Percentiles rank a stretch among this genome's conserved stretches.
Evolutionary conservation across 1,140 invertebrate genomes (phyloP).

Genomic region (Bombus superbus): DNA sequence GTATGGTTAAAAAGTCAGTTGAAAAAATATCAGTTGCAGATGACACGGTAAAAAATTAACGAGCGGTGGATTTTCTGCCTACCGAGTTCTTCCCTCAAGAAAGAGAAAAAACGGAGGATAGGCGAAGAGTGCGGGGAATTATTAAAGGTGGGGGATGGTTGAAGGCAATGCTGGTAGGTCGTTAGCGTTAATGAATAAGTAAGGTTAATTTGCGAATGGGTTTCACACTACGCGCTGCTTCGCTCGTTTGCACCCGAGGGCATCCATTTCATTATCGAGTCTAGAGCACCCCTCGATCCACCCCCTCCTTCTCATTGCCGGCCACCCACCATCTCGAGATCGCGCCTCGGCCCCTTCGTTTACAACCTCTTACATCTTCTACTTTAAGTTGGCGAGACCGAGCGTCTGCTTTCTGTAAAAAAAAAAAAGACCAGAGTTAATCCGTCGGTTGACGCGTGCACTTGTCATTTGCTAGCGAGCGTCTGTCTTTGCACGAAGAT

Average conservation of each 20-base stretch:
- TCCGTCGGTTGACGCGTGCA: constrained; percentile 33
- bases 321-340: constrained; percentile 15
- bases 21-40: constrained; percentile 41
- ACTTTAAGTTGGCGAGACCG: constrained; percentile 19
- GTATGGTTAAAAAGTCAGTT: background rate
- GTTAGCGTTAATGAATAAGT: constrained; percentile 80
- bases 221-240: constrained; percentile 70
- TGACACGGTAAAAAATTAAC: constrained; percentile 49
- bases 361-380: constrained; percentile 29
- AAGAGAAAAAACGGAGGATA: constrained; percentile 6
- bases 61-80: constrained; percentile 52
- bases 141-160: constrained; percentile 26
- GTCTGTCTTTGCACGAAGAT: constrained; percentile 12
- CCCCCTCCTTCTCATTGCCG: constrained; percentile 2
- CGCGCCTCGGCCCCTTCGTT: constrained; percentile 15
- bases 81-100: background rate
- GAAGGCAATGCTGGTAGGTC: constrained; percentile 64
- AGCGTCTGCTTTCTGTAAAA: background rate
- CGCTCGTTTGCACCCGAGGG: constrained; percentile 68
- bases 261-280: constrained; percentile 80
- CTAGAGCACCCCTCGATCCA: constrained; percentile 57
- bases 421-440: background rate
- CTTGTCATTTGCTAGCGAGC: constrained; percentile 20
- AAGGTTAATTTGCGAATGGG: constrained; percentile 80
- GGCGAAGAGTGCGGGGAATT: constrained; percentile 15